Evolutionary conservation across 2,888 invertebrate species (phyloP).

Genomic region (Lacanobia oleracea): DNA sequence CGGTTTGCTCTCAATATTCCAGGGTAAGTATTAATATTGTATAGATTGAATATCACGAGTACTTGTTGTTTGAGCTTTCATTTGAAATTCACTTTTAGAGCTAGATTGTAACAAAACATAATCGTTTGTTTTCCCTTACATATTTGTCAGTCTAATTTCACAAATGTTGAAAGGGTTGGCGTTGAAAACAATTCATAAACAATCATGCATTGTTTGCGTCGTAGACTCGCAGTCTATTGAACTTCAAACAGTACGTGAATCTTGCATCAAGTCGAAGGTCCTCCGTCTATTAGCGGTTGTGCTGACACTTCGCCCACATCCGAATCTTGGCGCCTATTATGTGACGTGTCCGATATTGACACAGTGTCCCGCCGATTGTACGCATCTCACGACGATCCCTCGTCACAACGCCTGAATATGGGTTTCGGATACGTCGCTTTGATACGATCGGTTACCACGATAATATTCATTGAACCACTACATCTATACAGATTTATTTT

Average conservation of each 20-base stretch:
- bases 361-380: conserved; percentile 83
- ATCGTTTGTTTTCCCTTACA: neutral
- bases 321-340: conserved; percentile 80
- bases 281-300: conserved; percentile 81
- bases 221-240: conserved; percentile 51
- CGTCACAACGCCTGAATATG: conserved; percentile 81
- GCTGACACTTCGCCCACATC: conserved; percentile 81
- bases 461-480: conserved; percentile 54
- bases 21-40: conserved; percentile 58
- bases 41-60: conserved; percentile 43
- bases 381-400: conserved; percentile 83
- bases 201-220: conserved; percentile 36
- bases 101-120: conserved; percentile 1
- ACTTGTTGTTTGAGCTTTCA: conserved; percentile 37
- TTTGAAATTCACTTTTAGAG: conserved; percentile 13
- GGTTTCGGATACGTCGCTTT: conserved; percentile 73
- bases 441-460: conserved; percentile 68
- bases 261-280: conserved; percentile 78
- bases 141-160: conserved; percentile 37
- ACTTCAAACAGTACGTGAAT: conserved; percentile 66
- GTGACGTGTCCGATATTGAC: conserved; percentile 86
- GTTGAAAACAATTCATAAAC: conserved; percentile 30
- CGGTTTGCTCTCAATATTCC: conserved; percentile 70
- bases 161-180: conserved; percentile 13
- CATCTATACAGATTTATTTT: conserved; percentile 50